These are phyloP conservation scores for Pedionomus torquatus DNA, from an alignment of 2,113 vertebrate genomes.

Conservation along the genomic window DNA sequence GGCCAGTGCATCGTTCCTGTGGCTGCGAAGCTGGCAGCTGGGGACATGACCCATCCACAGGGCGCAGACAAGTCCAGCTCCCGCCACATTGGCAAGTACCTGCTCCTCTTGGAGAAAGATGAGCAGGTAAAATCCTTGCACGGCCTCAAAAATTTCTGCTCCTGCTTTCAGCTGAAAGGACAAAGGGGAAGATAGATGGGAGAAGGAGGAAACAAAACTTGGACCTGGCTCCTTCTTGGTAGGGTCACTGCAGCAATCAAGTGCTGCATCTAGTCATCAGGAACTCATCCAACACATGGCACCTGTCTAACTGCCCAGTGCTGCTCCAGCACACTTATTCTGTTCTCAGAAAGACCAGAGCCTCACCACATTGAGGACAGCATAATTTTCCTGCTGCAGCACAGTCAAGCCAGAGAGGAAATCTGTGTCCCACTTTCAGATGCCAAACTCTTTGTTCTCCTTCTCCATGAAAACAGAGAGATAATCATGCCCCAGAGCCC, in stretches of 20 bases:
- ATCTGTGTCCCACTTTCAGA: not conserved
- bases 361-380: not conserved
- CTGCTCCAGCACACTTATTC: accelerated
- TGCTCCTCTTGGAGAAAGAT: not conserved
- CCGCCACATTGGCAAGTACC: not conserved
- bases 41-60: not conserved
- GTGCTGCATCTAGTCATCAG: not conserved
- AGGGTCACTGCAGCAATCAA: not conserved
- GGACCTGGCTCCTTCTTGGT: not conserved
- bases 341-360: not conserved
- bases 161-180: not conserved
- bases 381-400: not conserved
- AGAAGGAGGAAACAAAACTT: not conserved
- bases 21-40: not conserved
- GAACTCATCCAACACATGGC: not conserved
- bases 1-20: accelerated
- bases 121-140: not conserved
- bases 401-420: not conserved
- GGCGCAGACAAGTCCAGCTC: not conserved
- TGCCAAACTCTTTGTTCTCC: constrained; percentile 5
- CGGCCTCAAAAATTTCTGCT: not conserved
- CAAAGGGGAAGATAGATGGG: not conserved
- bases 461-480: not conserved
- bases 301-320: not conserved
- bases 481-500: not conserved